Evolutionary conservation across 2,113 vertebrate species (phyloP).

Genomic region (Seriola quinqueradiata): DNA sequence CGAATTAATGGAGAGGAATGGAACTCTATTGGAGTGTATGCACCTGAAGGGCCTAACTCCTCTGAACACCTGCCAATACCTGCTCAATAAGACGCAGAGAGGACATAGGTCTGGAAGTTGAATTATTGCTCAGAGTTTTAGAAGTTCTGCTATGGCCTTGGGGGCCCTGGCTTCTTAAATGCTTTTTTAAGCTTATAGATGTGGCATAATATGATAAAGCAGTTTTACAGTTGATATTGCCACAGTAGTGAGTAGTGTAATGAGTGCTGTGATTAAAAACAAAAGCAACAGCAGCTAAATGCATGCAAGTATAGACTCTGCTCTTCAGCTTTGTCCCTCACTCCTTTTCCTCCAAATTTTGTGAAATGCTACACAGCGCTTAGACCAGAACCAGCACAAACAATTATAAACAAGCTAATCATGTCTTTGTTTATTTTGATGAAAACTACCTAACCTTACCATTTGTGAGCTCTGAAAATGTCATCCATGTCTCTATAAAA

Average conservation of each 20-base stretch:
- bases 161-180: constrained; percentile 6
- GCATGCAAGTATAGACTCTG: not conserved
- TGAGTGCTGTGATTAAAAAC: not conserved
- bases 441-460: constrained; percentile 21
- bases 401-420: constrained; percentile 30
- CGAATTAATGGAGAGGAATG: constrained; percentile 77
- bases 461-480: constrained; percentile 27
- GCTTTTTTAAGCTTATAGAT: not conserved
- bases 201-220: not conserved
- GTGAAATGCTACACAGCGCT: not conserved
- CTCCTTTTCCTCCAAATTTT: not conserved
- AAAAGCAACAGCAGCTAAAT: not conserved
- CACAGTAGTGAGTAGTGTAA: not conserved
- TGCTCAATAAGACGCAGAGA: constrained; percentile 72
- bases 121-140: constrained; percentile 55
- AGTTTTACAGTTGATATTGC: constrained; percentile 12
- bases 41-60: constrained; percentile 63
- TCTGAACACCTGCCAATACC: constrained; percentile 69
- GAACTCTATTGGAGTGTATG: constrained; percentile 53
- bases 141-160: constrained; percentile 48
- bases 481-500: constrained; percentile 33
- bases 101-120: constrained; percentile 54
- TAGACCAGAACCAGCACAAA: not conserved
- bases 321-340: not conserved
- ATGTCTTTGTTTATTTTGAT: constrained; percentile 31